Conservation (phyloP, 1,140 invertebrate species). For the Trachelipus rathkii region DNA sequence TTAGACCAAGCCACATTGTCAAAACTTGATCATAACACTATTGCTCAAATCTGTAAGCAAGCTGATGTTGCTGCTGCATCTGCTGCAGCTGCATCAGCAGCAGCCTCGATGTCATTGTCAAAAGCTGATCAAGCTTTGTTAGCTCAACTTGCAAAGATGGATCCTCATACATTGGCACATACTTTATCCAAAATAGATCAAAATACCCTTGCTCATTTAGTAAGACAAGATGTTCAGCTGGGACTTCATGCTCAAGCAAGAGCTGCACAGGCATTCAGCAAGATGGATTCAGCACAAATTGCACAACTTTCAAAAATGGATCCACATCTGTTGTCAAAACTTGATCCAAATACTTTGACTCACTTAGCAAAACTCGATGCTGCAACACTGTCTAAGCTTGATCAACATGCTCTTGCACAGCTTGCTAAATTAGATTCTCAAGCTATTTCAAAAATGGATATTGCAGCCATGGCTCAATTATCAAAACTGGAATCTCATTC, state of each 20-base stretch:
- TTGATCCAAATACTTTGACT: slow-evolving; percentile 41
- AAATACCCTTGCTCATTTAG: slow-evolving; percentile 35
- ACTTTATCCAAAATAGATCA: slow-evolving; percentile 43
- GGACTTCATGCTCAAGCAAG: slow-evolving; percentile 38
- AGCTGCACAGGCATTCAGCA: slow-evolving; percentile 40
- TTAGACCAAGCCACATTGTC: slow-evolving; percentile 39
- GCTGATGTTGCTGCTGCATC: slow-evolving; percentile 40
- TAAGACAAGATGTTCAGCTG: slow-evolving; percentile 36
- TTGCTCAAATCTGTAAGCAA: slow-evolving; percentile 39
- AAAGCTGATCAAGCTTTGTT: slow-evolving; percentile 43
- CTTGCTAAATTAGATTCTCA: slow-evolving; percentile 41
- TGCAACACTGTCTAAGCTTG: slow-evolving; percentile 28
- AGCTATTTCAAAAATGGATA: slow-evolving; percentile 36
- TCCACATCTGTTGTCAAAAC: slow-evolving; percentile 39
- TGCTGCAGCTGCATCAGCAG: slow-evolving; percentile 40
- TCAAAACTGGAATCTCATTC: slow-evolving; percentile 37
- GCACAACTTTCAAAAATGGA: slow-evolving; percentile 43
- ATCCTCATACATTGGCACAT: slow-evolving; percentile 41
- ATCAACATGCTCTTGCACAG: slow-evolving; percentile 21
- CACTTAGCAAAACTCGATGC: slow-evolving; percentile 44
- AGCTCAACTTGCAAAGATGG: slow-evolving; percentile 40
- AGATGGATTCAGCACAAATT: slow-evolving; percentile 43
- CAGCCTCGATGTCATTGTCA: slow-evolving; percentile 41
- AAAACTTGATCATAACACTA: slow-evolving; percentile 40
- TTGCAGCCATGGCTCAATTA: slow-evolving; percentile 31